Evolutionary conservation across 2,797 vertebrate species (phyloP), one percentile per base, ranked within the genome.

Genomic region (Buphagus erythrorhynchus): DNA sequence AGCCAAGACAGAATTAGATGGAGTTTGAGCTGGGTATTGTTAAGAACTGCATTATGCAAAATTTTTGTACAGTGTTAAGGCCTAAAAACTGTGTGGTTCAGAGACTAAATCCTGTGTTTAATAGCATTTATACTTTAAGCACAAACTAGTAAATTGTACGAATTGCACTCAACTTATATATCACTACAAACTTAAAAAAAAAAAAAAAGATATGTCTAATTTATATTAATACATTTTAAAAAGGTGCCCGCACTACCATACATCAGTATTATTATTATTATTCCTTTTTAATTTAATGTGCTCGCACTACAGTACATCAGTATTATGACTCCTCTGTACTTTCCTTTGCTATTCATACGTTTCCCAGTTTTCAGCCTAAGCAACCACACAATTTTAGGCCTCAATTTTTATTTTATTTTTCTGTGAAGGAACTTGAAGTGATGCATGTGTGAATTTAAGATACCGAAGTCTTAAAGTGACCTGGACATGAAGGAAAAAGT

Each of bases 151-250:
- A 99, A 99, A 99, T 99, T 99, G 99, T 99, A 99, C 99, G 99
- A 99, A 99, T 99, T 99, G 99, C 99, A 99, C 99, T 99, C 99
- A 98, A 99, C 99, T 99, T 99, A 99, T 99, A 99, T 99, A 99
- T 99, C 99, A 99, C 99, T 99, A 99, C 99, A 99, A 99, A 99
- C 99, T 99, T 99, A 98, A 99, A 99, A 99, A 99, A 98, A 99
- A 99, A 99, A 98, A 97, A 97, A 97, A 98, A 99, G 98, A 98
- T 99, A 99, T 99, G 98, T 99, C 99, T 99, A 99, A 99, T 99
- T 99, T 99, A 99, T 99, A 99, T 99, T 99, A 99, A 99, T 99
- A 99, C 99, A 99, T 99, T 99, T 97, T 99, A 99, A 98, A 98
- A 98, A 98, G 98, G 98, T 98, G 98, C 98, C 98, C 98, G 98